phyloP scores from a whole-genome alignment of 2,888 invertebrate genomes.

The Oligia latruncula region DNA sequence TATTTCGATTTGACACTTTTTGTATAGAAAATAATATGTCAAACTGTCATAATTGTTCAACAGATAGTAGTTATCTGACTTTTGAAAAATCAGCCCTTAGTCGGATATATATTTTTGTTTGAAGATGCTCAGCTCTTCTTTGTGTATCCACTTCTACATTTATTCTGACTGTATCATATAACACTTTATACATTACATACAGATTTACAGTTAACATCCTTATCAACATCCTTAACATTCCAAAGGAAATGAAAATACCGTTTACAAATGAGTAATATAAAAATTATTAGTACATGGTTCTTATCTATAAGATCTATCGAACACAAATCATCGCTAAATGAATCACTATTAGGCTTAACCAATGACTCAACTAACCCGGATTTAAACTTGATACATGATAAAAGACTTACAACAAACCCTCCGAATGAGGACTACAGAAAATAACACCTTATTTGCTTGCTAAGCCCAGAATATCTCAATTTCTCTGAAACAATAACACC shows the following conservation, averaged over 20 bases:
- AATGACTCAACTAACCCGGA: slow-evolving; percentile 65
- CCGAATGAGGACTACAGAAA: slow-evolving; percentile 40
- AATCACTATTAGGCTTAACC: slow-evolving; percentile 54
- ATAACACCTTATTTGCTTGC: slow-evolving; percentile 63
- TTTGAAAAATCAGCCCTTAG: neutral
- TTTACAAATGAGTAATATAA: slow-evolving; percentile 57
- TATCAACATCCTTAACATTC: slow-evolving; percentile 28
- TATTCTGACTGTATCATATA: no score
- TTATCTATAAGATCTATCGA: slow-evolving; percentile 57
- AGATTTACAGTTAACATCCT: neutral
- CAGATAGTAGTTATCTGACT: no score
- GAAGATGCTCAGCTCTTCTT: neutral
- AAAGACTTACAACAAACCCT: slow-evolving; percentile 20
- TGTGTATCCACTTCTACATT: neutral
- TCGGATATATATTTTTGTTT: neutral
- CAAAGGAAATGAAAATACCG: slow-evolving; percentile 47
- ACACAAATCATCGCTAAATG: slow-evolving; percentile 61
- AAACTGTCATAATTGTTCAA: no score
- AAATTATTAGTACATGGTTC: slow-evolving; percentile 36
- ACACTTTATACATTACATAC: neutral
- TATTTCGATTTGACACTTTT: no score
- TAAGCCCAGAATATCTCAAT: slow-evolving; percentile 78
- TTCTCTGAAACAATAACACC: slow-evolving; percentile 86
- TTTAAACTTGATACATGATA: slow-evolving; percentile 17
- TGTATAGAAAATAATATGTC: no score